Evolutionary conservation across 1,140 invertebrate genomes (phyloP), one percentile per base, ranked within the genome.

Genomic region (Procambarus clarkii): DNA sequence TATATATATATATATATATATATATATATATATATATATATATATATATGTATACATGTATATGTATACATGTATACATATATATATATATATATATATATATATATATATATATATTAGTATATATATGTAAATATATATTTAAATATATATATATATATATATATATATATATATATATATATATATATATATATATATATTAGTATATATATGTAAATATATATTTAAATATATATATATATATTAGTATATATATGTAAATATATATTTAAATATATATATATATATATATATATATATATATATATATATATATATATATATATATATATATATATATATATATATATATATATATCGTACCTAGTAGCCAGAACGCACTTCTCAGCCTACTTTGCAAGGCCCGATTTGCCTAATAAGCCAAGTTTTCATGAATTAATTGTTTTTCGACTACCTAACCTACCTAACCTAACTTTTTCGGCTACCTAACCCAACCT

Each of bases 21-120:
- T 54, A 54, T 54, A 54, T 54, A 54, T 54, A 11, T 54, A 5
- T 54, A 54, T 54, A 54, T 54, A 54, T 54, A 54, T 54, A 54
- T 54, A 54, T 54, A 54, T 54, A 54, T 54, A 54, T 54, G 11
- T 54, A 54, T 54, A 54, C 15, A 64, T 21, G 15, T 64, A 9
- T 64, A 64, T 64, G 15, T 64, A 64, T 64, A 64, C 15, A 64
- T 64, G 15, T 64, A 64, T 64, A 64, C 15, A 64, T 64, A 64
- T 64, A 64, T 64, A 64, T 64, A 64, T 64, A 64, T 64, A 64
- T 64, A 64, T 64, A 64, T 64, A 64, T 64, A 64, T 64, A 64
- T 64, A 64, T 64, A 9, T 64, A 64, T 64, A 64, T 64, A 64
- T 64, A 64, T 64, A 64, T 64, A 64, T 64, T 18, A 8, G 15